Evolutionary conservation across 2,888 invertebrate species (phyloP), one percentile per base, ranked within the genome.

Genomic region (Tinea pellionella): DNA sequence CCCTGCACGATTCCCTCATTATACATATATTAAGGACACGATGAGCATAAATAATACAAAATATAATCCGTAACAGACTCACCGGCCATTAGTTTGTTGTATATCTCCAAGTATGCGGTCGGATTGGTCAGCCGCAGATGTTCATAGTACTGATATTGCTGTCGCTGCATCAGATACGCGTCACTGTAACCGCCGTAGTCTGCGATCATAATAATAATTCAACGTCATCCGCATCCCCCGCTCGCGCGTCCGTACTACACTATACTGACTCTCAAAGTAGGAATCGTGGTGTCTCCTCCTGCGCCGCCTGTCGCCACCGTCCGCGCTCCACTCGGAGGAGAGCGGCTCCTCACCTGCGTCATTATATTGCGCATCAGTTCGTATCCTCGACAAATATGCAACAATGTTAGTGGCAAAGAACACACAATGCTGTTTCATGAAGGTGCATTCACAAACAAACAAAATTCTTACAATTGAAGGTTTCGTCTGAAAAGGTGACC

Each of bases 41-140:
- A n/a, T n/a, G n/a, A n/a, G n/a, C n/a, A n/a, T n/a, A n/a, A n/a
- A n/a, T n/a, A n/a, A n/a, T n/a, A n/a, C n/a, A n/a, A n/a, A n/a
- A n/a, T n/a, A n/a, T n/a, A n/a, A n/a, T n/a, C n/a, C n/a, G n/a
- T n/a, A n/a, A n/a, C n/a, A n/a, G n/a, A 47, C 15, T 57, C n/a
- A 59, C 75, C 88, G n/a, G 82, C 79, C 77, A 90, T 90, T 71
- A 93, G 92, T 74, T 92, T 93, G 69, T 92, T 89, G 83, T 94
- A 95, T 89, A 93, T 90, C 70, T 91, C 92, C 64, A 93, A 89
- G 81, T 95, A 95, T 19, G 92, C 93, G 68, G 92, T 91, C 18
- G 95, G 95, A 89, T 95, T 92, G 56, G 90, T 91, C 62, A 91
- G 89, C 3, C 94, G 90, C 74, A 95, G 85, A 73, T 93, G 93